Evolutionary conservation across 1,140 invertebrate species (phyloP).

Genomic region (Lepidurus apus): DNA sequence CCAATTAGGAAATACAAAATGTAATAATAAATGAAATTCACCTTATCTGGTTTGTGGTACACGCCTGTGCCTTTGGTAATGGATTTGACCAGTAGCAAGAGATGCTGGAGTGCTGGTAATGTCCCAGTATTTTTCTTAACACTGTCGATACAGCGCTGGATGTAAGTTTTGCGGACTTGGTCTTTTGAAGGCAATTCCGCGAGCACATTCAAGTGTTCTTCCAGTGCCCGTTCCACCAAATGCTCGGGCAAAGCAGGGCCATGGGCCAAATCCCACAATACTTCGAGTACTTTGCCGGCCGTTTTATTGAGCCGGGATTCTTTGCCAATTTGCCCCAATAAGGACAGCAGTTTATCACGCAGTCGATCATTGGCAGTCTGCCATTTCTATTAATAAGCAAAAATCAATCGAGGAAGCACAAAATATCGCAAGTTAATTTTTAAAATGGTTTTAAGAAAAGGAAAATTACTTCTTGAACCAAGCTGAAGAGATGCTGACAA

Average conservation of each 20-base stretch:
- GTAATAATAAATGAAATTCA: neutral
- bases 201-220: slow-evolving; percentile 51
- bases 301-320: slow-evolving; percentile 44
- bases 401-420: neutral
- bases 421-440: no score
- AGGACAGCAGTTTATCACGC: slow-evolving; percentile 48
- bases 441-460: neutral
- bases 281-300: slow-evolving; percentile 46
- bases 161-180: slow-evolving; percentile 46
- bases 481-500: slow-evolving; percentile 48
- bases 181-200: slow-evolving; percentile 48
- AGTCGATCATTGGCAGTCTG: slow-evolving; percentile 46
- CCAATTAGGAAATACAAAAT: neutral
- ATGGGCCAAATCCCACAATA: slow-evolving; percentile 52
- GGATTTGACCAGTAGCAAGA: slow-evolving; percentile 49
- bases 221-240: slow-evolving; percentile 49
- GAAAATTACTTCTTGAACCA: slow-evolving; percentile 47
- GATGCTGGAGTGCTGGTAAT: slow-evolving; percentile 47
- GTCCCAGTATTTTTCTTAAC: slow-evolving; percentile 47
- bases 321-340: slow-evolving; percentile 52
- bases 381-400: slow-evolving; percentile 47
- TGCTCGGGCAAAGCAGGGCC: slow-evolving; percentile 45
- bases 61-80: slow-evolving; percentile 46
- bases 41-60: slow-evolving; percentile 50
- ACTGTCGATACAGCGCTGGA: slow-evolving; percentile 51